Base-by-base conservation (phyloP, 2,888 invertebrate species). In the Acrocera orbiculus region DNA sequence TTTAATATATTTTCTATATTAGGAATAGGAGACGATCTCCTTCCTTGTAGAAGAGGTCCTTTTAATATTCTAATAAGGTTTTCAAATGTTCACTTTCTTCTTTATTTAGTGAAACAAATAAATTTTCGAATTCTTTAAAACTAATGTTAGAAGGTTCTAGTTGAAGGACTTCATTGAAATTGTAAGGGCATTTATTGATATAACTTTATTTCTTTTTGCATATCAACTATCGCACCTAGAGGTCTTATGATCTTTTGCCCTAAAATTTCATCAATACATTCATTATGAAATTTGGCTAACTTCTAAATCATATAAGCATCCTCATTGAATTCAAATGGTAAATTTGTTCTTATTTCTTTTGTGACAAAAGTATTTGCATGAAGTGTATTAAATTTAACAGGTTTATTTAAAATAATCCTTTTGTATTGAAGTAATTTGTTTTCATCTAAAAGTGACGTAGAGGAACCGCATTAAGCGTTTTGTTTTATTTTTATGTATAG, bases 381-480 rank as follows among this genome's bases (percentile, higher is more conserved):
- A 10, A 22, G 10, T 5, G 22, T 22, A 7, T 22, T 22, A 7
- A 22, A 10, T 6, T 6, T 6, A 19, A 19, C 5, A 19, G 19
- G 22, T 22, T 33, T 32, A 19, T 38, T 16, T 24, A 39, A 23
- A 30, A 16, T 23, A 8, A 32, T 29, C 23, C 35, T 33, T 41
- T 41, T 36, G 32, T 40, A 39, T 16, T 37, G 11, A 15, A 15
- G 20, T 26, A 37, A 28, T 30, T 37, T 38, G 4, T 16, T 36
- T 32, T 34, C 27, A 16, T 37, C 22, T 26, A 41, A 27, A 14
- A 42, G 26, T 7, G 37, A 36, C 8, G 34, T 37, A 8, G 36
- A 35, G 14, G 42, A 40, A 13, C 40, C 37, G 24, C 13, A 40
- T 30, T 28, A 38, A 24, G 24, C 35, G 38, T 20, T 23, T 34